phyloP scores from a whole-genome alignment of 2,888 invertebrate species.

The Rhyacophila evoluta region DNA sequence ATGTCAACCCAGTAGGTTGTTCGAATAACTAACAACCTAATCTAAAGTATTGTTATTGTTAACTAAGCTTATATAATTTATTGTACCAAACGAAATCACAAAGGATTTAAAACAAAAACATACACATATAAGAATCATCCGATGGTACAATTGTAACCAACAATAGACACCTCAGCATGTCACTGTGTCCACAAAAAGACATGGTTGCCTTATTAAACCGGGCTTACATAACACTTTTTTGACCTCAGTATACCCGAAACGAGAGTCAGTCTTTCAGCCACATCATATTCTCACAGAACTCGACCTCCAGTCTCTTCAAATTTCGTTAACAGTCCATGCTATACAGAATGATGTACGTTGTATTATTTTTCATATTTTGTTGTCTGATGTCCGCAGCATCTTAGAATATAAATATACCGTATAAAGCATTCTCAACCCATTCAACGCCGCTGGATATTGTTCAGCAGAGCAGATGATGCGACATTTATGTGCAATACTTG shows the following conservation, averaged over 20 bases:
- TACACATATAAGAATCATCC: neutral
- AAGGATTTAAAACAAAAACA: neutral
- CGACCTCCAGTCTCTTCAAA: neutral
- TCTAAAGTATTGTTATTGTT: neutral
- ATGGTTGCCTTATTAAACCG: neutral
- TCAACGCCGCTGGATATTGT: neutral
- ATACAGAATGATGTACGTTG: neutral
- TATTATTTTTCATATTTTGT: neutral
- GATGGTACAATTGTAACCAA: neutral
- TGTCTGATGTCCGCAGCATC: neutral
- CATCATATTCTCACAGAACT: neutral
- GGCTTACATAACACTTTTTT: neutral
- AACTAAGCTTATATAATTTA: too few species aligned
- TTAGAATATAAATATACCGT: too few species aligned
- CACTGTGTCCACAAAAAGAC: neutral
- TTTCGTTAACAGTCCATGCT: neutral
- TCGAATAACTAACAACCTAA: neutral
- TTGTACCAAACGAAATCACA: neutral
- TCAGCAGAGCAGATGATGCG: neutral
- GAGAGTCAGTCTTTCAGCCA: neutral
- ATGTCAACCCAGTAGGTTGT: too few species aligned
- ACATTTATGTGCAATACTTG: neutral
- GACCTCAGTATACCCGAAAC: neutral
- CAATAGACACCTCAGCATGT: neutral
- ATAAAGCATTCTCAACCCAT: neutral